Evolutionary conservation across 2,888 invertebrate species (phyloP).

Genomic region (Falcaria lacertinaria): DNA sequence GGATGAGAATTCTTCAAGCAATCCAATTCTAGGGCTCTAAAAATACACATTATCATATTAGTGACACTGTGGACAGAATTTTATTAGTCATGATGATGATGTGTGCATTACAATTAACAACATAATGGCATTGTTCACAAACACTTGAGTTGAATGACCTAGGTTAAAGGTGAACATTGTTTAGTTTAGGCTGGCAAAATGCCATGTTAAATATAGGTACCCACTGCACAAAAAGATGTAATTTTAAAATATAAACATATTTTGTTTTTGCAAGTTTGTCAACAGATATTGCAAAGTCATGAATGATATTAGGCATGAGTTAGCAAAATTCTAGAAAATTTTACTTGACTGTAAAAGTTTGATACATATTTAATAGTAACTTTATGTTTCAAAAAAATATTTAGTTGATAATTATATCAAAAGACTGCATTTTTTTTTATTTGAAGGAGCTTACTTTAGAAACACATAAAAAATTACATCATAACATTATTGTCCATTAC

Average conservation of each 20-base stretch:
- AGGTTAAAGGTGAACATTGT: neutral
- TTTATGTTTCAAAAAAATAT: no score
- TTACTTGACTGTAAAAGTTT: no score
- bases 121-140: neutral
- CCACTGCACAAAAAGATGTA: constrained; percentile 25
- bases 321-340: no score
- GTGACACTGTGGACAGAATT: neutral
- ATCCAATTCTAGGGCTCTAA: constrained; percentile 90
- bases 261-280: no score
- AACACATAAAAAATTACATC: no score
- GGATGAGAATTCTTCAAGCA: constrained; percentile 95
- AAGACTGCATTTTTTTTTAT: no score
- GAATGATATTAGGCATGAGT: no score
- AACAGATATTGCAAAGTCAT: no score
- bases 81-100: constrained; percentile 2
- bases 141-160: neutral
- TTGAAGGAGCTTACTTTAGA: no score
- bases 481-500: no score
- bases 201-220: neutral
- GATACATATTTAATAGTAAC: no score
- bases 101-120: neutral
- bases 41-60: constrained; percentile 22
- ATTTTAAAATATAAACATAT: constrained; percentile 1
- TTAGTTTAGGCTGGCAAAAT: neutral
- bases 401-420: no score